phyloP scores from a whole-genome alignment of 2,888 invertebrate genomes.

The Callosobruchus maculatus region DNA sequence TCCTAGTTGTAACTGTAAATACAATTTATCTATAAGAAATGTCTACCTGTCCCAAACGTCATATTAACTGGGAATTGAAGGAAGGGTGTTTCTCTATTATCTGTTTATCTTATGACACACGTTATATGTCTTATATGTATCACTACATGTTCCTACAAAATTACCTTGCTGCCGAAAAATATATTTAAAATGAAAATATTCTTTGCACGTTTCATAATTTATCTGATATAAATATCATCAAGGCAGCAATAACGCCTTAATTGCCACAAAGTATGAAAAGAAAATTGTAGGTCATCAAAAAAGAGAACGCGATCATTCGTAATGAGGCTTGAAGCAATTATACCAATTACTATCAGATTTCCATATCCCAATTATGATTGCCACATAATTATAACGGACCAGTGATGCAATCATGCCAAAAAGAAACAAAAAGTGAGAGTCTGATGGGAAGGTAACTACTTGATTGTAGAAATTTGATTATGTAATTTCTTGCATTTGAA shows the following conservation, averaged over 20 bases:
- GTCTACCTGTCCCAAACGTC: too few relatives aligned
- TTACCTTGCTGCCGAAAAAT: too few relatives aligned
- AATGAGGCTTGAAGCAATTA: neutral
- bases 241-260: neutral
- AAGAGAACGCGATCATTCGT: neutral
- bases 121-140: too few relatives aligned
- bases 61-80: too few relatives aligned
- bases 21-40: too few relatives aligned
- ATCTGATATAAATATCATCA: neutral
- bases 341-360: neutral
- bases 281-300: neutral
- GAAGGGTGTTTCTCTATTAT: too few relatives aligned
- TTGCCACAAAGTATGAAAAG: neutral
- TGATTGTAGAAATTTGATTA: too few relatives aligned
- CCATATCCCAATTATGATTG: neutral
- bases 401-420: neutral
- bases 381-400: neutral
- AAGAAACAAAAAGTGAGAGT: neutral
- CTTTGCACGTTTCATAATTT: neutral
- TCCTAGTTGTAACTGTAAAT: too few relatives aligned
- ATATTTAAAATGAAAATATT: neutral
- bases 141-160: too few relatives aligned
- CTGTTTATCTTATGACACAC: too few relatives aligned
- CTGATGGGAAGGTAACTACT: neutral
- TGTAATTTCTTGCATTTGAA: too few relatives aligned